A percentile compares a stretch with the other conserved stretches of the same genome.
phyloP scores from a whole-genome alignment of 2,113 vertebrate species.

The Rhinoderma darwinii region DNA sequence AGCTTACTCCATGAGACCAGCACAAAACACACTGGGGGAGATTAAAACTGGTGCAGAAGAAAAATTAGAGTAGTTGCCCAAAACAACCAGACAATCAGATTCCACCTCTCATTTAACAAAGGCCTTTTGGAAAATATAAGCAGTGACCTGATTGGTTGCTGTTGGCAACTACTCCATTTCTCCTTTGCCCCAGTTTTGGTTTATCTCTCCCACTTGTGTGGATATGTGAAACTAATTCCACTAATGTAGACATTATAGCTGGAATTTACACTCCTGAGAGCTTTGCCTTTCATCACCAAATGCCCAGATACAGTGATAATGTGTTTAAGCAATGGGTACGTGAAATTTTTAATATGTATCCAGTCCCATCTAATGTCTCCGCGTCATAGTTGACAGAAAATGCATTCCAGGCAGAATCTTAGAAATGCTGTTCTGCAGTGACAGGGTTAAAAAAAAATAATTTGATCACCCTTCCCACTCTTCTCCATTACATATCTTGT shows the following conservation, averaged over 20 bases:
- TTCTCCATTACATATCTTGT: not conserved
- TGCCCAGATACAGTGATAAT: not conserved
- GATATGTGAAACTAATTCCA: not conserved
- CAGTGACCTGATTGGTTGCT: too few relatives aligned
- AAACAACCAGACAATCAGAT: too few relatives aligned
- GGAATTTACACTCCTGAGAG: not conserved
- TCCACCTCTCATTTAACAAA: too few relatives aligned
- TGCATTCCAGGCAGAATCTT: not conserved
- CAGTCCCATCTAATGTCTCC: not conserved
- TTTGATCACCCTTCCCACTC: not conserved
- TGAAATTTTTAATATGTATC: not conserved
- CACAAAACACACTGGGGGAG: not conserved
- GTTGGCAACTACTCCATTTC: too few relatives aligned
- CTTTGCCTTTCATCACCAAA: not conserved
- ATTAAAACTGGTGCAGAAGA: too few relatives aligned
- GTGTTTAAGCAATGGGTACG: not conserved
- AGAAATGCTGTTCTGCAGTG: constrained; percentile 36
- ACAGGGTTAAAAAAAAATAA: constrained; percentile 41
- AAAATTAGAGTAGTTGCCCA: too few relatives aligned
- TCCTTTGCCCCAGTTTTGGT: too few relatives aligned
- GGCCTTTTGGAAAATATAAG: too few relatives aligned
- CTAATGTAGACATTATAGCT: not conserved
- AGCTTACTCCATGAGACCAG: not conserved
- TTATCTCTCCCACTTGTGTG: too few relatives aligned
- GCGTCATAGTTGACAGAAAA: not conserved